Percentiles rank a stretch among this genome's conserved stretches.
Conservation (phyloP, 2,113 vertebrate genomes). For the Dipodomys spectabilis region DNA sequence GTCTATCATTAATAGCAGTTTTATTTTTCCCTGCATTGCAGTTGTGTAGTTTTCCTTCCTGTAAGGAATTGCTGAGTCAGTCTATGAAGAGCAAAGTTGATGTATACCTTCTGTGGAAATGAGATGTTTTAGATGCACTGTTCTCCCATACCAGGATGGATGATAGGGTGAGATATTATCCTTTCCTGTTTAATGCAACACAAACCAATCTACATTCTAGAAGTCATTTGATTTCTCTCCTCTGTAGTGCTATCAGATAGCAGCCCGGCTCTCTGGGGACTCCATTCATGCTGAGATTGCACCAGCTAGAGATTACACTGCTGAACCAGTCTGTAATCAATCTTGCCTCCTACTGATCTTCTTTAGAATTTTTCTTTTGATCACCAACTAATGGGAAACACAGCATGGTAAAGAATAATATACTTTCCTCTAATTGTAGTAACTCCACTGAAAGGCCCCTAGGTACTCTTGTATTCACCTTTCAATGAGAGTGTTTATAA, state of each 20-base stretch:
- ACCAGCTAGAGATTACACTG: constrained; percentile 89
- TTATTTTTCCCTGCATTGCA: constrained; percentile 37
- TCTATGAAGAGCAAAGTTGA: constrained; percentile 50
- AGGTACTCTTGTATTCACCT: constrained; percentile 74
- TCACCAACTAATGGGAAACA: constrained; percentile 89
- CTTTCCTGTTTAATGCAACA: constrained; percentile 84
- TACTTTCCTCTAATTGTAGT: constrained; percentile 85
- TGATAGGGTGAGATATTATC: constrained; percentile 77
- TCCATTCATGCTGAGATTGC: constrained; percentile 91
- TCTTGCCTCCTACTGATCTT: constrained; percentile 89
- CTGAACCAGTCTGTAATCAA: constrained; percentile 90
- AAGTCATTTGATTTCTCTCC: constrained; percentile 84
- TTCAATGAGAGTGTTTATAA: constrained; percentile 80
- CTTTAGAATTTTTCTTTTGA: constrained; percentile 89
- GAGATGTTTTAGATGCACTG: constrained; percentile 76
- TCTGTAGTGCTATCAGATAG: constrained; percentile 86
- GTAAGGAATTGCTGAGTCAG: constrained; percentile 76
- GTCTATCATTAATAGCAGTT: constrained; percentile 67
- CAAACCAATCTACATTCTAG: constrained; percentile 83
- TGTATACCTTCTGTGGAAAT: constrained; percentile 68
- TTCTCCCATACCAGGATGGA: constrained; percentile 78
- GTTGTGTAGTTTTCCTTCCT: constrained; percentile 46
- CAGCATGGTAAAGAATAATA: constrained; percentile 88
- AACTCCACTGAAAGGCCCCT: constrained; percentile 74
- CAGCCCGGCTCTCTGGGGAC: constrained; percentile 82